Evolutionary conservation across 2,113 vertebrate species (phyloP).

Genomic region (Steatornis caripensis): DNA sequence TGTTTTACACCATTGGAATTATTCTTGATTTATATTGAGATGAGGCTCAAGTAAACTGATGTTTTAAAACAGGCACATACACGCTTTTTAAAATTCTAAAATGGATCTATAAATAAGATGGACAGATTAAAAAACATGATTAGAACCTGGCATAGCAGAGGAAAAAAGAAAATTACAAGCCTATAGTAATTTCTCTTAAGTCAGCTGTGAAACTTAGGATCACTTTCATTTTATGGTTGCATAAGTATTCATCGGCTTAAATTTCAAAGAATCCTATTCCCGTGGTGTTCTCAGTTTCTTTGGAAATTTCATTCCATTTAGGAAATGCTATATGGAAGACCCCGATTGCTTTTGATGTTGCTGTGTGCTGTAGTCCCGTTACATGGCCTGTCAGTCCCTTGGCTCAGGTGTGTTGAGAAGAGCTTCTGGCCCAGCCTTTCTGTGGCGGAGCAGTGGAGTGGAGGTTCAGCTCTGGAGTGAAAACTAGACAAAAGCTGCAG

Average conservation of each 20-base stretch:
- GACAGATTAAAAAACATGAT: background rate
- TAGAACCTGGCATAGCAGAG: background rate
- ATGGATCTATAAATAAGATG: background rate
- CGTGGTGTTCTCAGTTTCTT: background rate
- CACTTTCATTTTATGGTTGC: background rate
- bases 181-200: background rate
- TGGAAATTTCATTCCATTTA: background rate
- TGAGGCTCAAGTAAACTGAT: background rate
- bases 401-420: background rate
- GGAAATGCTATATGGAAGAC: no score
- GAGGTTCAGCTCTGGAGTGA: background rate
- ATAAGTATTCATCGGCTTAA: background rate
- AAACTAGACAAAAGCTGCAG: background rate
- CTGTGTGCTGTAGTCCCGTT: background rate
- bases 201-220: background rate
- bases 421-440: background rate
- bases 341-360: accelerated
- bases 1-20: background rate
- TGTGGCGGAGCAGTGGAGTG: accelerated
- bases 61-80: background rate
- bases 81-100: background rate
- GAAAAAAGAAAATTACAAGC: background rate
- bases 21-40: background rate
- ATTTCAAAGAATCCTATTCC: background rate
- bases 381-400: accelerated